A percentile compares a stretch with the other conserved stretches of the same genome.
Conservation (phyloP, 1,140 invertebrate genomes). For the Polypedilum pembai region DNA sequence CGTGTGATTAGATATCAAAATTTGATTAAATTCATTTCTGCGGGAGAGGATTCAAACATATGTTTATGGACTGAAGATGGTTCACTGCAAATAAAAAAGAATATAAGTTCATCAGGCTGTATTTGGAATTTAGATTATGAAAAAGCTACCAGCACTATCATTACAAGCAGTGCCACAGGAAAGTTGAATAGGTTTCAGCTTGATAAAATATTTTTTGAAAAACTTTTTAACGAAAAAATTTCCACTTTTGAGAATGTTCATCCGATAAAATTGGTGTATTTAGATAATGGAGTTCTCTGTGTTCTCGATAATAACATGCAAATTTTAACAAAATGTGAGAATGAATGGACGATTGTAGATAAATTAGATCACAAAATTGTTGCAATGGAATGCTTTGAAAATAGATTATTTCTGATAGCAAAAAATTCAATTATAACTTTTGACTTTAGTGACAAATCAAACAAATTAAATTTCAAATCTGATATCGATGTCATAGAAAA, state of each 20-base stretch:
- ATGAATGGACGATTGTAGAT: neutral
- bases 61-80: neutral
- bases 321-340: neutral
- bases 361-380: neutral
- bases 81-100: neutral
- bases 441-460: neutral
- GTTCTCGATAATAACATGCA: neutral
- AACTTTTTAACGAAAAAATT: neutral
- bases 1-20: neutral
- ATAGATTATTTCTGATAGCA: neutral
- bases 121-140: constrained; percentile 21
- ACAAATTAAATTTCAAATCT: constrained; percentile 4
- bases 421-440: neutral
- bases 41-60: neutral
- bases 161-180: neutral
- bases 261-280: neutral
- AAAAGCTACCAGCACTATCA: neutral
- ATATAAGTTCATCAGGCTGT: neutral
- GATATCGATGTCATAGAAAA: neutral
- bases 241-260: neutral
- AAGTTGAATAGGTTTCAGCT: neutral
- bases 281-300: neutral
- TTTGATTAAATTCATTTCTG: neutral
- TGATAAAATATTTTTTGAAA: neutral
- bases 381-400: neutral